Conservation (phyloP, 2,888 invertebrate species). For the Chesias legatella region DNA sequence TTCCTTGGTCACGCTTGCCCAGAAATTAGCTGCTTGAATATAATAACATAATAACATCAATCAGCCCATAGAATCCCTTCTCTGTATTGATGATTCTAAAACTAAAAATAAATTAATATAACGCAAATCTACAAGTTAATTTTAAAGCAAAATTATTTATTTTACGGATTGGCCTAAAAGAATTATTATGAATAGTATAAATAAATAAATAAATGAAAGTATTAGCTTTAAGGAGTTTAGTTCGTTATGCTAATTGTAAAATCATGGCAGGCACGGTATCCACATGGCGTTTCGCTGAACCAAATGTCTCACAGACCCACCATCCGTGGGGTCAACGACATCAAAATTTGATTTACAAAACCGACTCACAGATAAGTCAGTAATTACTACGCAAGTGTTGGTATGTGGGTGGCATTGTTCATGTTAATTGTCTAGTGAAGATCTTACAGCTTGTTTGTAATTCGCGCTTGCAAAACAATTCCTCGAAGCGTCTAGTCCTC, state of each 20-base stretch:
- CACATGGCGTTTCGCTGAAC: constrained; percentile 24
- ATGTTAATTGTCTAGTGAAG: constrained; percentile 42
- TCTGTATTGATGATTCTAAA: too few species aligned
- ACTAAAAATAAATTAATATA: too few species aligned
- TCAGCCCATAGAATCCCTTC: too few species aligned
- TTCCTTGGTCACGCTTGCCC: too few species aligned
- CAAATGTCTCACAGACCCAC: constrained; percentile 17
- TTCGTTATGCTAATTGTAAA: constrained; percentile 5
- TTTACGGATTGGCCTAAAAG: too few species aligned
- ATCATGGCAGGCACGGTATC: constrained; percentile 10
- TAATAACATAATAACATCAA: too few species aligned
- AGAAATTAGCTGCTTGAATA: too few species aligned
- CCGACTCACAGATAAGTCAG: constrained; percentile 12
- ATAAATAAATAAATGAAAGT: too few species aligned
- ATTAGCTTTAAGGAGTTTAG: too few species aligned
- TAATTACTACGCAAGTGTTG: constrained; percentile 16
- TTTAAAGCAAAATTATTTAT: too few species aligned
- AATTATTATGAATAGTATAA: too few species aligned
- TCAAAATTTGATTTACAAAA: constrained; percentile 39
- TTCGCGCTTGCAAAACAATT: constrained; percentile 21
- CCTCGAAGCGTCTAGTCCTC: constrained; percentile 5
- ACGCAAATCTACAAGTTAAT: too few species aligned
- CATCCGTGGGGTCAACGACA: constrained; percentile 42
- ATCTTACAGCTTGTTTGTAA: constrained; percentile 26
- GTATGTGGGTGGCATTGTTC: constrained; percentile 63